A percentile compares a stretch with the other conserved stretches of the same genome.
Conservation (phyloP, 2,888 invertebrate species). For the Andrena flavipes region DNA sequence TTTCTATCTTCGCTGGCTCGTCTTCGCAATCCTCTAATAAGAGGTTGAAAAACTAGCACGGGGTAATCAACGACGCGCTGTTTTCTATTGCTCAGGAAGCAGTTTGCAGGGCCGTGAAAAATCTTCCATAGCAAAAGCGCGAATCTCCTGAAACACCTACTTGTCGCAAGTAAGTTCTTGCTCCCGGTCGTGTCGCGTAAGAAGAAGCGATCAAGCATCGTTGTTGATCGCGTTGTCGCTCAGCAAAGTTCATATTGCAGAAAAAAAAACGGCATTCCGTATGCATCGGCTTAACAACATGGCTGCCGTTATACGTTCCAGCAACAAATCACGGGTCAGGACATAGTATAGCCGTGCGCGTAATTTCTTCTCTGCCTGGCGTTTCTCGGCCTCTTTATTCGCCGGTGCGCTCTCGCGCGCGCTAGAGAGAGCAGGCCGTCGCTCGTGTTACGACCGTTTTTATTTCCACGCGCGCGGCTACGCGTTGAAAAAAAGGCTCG, state of each 20-base stretch:
- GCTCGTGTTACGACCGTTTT: background rate
- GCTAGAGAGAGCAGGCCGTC: background rate
- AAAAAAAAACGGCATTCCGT: constrained; percentile 11
- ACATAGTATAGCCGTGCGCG: constrained; percentile 1
- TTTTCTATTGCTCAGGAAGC: too few species aligned
- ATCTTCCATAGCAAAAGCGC: too few species aligned
- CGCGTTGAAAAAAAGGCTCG: background rate
- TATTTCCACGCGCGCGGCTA: background rate
- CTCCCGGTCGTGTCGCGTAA: background rate
- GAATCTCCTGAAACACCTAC: too few species aligned
- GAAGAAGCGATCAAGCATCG: background rate
- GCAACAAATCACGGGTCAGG: constrained; percentile 9
- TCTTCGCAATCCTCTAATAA: too few species aligned
- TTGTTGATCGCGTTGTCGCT: constrained; percentile 2
- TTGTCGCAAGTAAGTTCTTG: background rate
- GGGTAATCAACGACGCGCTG: too few species aligned
- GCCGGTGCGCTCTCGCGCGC: background rate
- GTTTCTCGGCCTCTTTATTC: constrained; percentile 12
- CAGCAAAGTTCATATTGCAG: background rate
- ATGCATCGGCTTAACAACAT: constrained; percentile 8
- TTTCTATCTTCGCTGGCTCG: too few species aligned
- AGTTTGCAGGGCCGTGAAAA: too few species aligned
- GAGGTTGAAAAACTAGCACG: too few species aligned
- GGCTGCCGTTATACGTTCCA: background rate
- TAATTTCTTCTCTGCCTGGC: constrained; percentile 25